Evolutionary conservation across 2,888 invertebrate genomes (phyloP), one percentile per base, ranked within the genome.

Genomic region (Caenorhabditis macrosperma): DNA sequence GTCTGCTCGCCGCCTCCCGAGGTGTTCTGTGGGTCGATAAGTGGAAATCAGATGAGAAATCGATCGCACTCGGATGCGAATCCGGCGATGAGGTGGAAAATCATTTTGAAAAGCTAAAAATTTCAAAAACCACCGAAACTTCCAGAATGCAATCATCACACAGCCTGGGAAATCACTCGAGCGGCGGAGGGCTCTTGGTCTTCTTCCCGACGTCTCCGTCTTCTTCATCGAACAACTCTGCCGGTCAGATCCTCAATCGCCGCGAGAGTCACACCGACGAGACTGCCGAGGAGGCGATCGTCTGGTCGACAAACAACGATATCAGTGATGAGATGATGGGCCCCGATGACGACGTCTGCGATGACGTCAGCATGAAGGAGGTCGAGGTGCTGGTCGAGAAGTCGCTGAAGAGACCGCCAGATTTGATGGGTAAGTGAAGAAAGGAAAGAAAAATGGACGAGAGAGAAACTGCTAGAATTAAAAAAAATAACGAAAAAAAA

Each of bases 1-100:
- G 76, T 83, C 28, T 83, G 83, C 54, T 82, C 83, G 0, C 83
- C 83, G 33, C 83, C 83, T 9, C 83, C 83, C 2, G 83, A 83
- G 41, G 67, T 80, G 9, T 83, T 69, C 44, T 75, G 75, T 15
- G 79, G 79, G 0, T 75, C 75, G 17, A 52, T 79, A 3, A 41
- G 64, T 24, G 79, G 71, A 12, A 79, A 79, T 66, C 79, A 71
- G n/a, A 75, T 75, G 75, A 52, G 79, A 41, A 64, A 44, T 17
- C 57, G 79, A 20, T 79, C 75, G 20, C 57, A 75, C 15, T 79
- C 79, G 2, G 79, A 79, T 26, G 79, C 75, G 9, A 26, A 52
- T 22, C 41, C 67, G 2, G 60, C 28, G 2, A 59, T 67, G 60
- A 20, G 46, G 61, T 61, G 59, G 24, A 35, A 12, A 30, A 15